Percentiles rank a stretch among this genome's conserved stretches.
These are phyloP conservation scores for Lophotis ruficrista DNA, from an alignment of 2,113 vertebrate species.

Conservation along the genomic window DNA sequence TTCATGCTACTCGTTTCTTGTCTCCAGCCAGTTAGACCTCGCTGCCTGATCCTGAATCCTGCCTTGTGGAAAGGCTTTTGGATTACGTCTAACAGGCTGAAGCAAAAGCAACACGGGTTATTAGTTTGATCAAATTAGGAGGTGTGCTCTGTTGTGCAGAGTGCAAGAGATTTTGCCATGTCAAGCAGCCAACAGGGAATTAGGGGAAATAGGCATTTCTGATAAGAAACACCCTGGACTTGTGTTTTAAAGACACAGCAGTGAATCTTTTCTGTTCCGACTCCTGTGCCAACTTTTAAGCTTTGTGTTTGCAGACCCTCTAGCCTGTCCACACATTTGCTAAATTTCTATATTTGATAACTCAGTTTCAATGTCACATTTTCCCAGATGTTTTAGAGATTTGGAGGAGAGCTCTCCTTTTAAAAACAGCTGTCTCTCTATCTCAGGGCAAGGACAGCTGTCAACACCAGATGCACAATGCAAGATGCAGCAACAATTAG, in stretches of 20 bases:
- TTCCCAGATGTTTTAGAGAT: constrained; percentile 29
- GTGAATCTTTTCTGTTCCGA: not conserved
- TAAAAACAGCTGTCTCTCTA: constrained; percentile 31
- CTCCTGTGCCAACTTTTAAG: not conserved
- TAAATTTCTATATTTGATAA: not conserved
- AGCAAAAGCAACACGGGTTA: not conserved
- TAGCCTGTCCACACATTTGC: not conserved
- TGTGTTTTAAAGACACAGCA: not conserved
- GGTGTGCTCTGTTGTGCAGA: not conserved
- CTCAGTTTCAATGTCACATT: not conserved
- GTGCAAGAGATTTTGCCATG: not conserved
- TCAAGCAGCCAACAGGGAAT: not conserved
- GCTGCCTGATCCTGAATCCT: not conserved
- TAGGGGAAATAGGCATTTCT: not conserved
- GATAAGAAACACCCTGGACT: not conserved
- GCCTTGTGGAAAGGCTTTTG: not conserved
- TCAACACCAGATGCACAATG: constrained; percentile 38
- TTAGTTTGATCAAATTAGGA: constrained; percentile 3
- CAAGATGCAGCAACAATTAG: constrained; percentile 32
- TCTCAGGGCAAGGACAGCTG: constrained; percentile 23
- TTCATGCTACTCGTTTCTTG: not conserved
- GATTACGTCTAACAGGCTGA: not conserved
- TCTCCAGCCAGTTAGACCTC: not conserved
- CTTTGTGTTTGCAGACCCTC: not conserved
- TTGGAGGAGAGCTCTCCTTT: not conserved